These are phyloP conservation scores for Cenopis cana DNA, from an alignment of 2,888 invertebrate genomes.

Conservation along the genomic window DNA sequence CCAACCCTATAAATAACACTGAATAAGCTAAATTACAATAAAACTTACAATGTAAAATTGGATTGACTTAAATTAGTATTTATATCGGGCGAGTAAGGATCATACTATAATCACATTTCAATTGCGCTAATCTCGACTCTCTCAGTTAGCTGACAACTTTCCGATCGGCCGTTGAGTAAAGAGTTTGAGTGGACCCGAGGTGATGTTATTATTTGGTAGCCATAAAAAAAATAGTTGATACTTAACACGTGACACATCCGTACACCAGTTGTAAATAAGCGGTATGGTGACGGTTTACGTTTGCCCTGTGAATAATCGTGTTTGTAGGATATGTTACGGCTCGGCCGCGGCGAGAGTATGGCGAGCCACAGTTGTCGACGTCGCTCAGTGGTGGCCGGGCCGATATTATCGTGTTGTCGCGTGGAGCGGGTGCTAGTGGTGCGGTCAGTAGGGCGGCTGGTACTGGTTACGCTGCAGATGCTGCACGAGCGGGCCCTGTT, in stretches of 20 bases:
- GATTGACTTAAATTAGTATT: not conserved
- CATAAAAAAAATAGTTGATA: not conserved
- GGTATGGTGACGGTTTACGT: not conserved
- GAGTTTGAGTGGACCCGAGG: not conserved
- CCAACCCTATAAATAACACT: constrained; percentile 2
- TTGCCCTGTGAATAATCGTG: not conserved
- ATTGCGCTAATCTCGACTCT: not conserved
- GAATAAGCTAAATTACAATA: constrained; percentile 6
- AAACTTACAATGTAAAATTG: constrained; percentile 3
- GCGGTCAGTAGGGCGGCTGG: constrained; percentile 72
- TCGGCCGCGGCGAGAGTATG: too few species aligned
- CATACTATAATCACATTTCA: not conserved
- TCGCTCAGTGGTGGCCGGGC: too few species aligned
- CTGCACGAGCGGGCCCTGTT: constrained; percentile 85
- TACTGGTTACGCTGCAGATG: constrained; percentile 79
- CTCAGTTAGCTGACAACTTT: too few species aligned
- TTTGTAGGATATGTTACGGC: not conserved
- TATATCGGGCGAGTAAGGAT: not conserved
- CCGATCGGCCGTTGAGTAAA: not conserved
- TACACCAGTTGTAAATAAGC: not conserved
- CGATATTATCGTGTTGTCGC: not conserved
- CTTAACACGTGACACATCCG: too few species aligned
- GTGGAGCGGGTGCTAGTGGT: not conserved
- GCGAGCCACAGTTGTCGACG: too few species aligned
- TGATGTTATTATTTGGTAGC: not conserved